phyloP scores from a whole-genome alignment of 1,140 invertebrate species.

The Drosophila funebris region DNA sequence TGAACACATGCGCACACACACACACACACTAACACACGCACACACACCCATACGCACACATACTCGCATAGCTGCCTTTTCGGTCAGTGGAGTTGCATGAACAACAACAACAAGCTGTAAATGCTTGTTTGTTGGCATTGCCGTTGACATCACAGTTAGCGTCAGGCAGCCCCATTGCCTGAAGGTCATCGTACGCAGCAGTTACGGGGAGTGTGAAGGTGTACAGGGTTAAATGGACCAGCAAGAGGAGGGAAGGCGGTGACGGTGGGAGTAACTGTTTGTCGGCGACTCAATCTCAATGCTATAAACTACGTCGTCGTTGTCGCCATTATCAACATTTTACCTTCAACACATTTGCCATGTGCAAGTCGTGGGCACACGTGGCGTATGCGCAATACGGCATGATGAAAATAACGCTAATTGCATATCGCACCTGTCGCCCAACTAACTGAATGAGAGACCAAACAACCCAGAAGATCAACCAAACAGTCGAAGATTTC shows the following conservation, averaged over 20 bases:
- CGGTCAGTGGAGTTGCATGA: slow-evolving; percentile 33
- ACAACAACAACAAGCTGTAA: slow-evolving; percentile 10
- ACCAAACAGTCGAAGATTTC: background rate
- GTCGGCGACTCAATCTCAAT: slow-evolving; percentile 66
- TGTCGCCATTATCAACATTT: slow-evolving; percentile 38
- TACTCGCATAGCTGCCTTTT: slow-evolving; percentile 19
- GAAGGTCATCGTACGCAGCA: slow-evolving; percentile 42
- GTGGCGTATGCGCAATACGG: slow-evolving; percentile 69
- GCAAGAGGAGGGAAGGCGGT: slow-evolving; percentile 3
- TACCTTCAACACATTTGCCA: slow-evolving; percentile 60
- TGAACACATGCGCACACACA: background rate
- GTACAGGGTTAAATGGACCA: slow-evolving; percentile 4
- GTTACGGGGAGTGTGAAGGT: background rate
- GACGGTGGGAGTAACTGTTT: slow-evolving; percentile 22
- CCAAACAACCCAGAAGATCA: slow-evolving; percentile 23
- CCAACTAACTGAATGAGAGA: slow-evolving; percentile 15
- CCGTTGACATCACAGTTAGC: slow-evolving; percentile 39
- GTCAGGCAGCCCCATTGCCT: slow-evolving; percentile 11
- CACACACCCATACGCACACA: slow-evolving; percentile 3
- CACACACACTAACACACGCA: background rate
- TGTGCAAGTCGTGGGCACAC: slow-evolving; percentile 26
- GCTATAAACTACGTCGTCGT: slow-evolving; percentile 75
- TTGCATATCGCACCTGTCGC: slow-evolving; percentile 70
- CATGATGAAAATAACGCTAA: slow-evolving; percentile 74
- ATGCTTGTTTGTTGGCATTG: slow-evolving; percentile 31